Conservation (phyloP, 35 echinoderm and acorn worm species). For the Stichopus chloronotus region DNA sequence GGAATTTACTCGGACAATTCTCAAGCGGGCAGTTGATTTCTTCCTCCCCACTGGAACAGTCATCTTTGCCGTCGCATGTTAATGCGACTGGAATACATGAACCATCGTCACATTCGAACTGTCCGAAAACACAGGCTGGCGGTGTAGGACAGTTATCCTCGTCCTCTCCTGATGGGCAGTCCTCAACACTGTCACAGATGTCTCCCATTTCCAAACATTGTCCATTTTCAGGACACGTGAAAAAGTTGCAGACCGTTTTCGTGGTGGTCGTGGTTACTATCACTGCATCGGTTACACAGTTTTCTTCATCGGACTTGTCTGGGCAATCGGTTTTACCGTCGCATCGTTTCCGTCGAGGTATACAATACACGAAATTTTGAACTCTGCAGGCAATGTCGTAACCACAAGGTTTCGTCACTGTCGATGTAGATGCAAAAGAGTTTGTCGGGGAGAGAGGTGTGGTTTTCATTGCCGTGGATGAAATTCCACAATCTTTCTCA, state of each 20-base stretch:
- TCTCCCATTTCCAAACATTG: neutral
- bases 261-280: neutral
- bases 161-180: neutral
- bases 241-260: neutral
- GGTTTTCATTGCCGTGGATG: neutral
- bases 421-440: neutral
- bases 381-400: neutral
- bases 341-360: neutral
- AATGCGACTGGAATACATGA: neutral
- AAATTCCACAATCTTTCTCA: conserved; percentile 8
- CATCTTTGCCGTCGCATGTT: neutral
- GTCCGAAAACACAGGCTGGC: conserved; percentile 11
- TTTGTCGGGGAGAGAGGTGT: neutral
- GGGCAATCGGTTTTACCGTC: conserved; percentile 35
- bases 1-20: conserved; percentile 13
- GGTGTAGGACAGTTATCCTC: neutral
- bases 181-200: neutral
- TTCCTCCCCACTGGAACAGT: conserved; percentile 12
- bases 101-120: conserved; percentile 45
- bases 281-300: neutral
- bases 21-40: conserved; percentile 11
- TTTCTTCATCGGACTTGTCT: conserved; percentile 26
- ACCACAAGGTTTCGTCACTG: neutral
- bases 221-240: neutral
- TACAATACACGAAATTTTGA: neutral